Conservation (phyloP, 2,888 invertebrate genomes). For the Drosophila planitibia region DNA sequence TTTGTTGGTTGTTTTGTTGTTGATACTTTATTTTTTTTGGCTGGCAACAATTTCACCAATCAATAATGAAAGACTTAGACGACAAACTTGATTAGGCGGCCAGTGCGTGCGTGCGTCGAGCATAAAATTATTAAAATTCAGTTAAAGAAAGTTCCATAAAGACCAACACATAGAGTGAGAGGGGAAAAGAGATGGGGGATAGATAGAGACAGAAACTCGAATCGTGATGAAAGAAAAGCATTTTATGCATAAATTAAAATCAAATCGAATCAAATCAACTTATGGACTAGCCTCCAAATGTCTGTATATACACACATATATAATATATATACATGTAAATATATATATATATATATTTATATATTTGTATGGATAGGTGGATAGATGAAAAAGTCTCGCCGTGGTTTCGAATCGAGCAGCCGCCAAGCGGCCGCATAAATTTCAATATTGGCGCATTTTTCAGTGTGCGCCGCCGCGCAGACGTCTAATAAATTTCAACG, state of each 20-base stretch:
- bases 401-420: constrained; percentile 47
- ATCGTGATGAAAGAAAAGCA: constrained; percentile 79
- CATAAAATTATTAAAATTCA: constrained; percentile 82
- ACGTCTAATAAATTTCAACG: constrained; percentile 75
- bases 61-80: constrained; percentile 81
- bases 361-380: neutral
- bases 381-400: constrained; percentile 18
- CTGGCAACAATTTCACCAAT: constrained; percentile 75
- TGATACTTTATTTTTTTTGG: constrained; percentile 11
- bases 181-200: constrained; percentile 10
- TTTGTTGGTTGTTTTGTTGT: neutral
- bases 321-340: neutral
- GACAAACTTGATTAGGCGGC: constrained; percentile 80
- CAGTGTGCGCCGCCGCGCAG: constrained; percentile 60
- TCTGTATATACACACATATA: neutral
- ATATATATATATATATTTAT: neutral
- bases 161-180: constrained; percentile 19
- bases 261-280: constrained; percentile 81
- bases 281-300: constrained; percentile 51
- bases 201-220: constrained; percentile 43
- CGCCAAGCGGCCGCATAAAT: constrained; percentile 66
- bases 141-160: constrained; percentile 76
- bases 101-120: constrained; percentile 75
- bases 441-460: constrained; percentile 81
- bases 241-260: constrained; percentile 81